Percentiles rank a stretch among this genome's conserved stretches.
These are phyloP conservation scores for Rhaphigaster nebulosa DNA, from an alignment of 2,888 invertebrate species.

Conservation along the genomic window DNA sequence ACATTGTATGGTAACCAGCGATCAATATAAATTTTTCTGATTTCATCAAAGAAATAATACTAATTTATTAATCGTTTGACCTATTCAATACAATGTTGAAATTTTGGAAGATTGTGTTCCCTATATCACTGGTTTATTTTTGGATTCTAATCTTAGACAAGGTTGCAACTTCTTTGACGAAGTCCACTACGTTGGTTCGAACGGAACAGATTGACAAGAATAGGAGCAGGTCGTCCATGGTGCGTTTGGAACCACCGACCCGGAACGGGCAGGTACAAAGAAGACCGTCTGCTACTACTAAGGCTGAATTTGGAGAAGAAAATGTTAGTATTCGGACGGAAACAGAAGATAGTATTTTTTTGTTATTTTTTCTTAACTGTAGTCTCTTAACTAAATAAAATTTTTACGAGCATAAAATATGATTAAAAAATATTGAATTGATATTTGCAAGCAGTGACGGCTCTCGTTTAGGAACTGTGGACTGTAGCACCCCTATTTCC, in stretches of 20 bases:
- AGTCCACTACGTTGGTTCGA: background rate
- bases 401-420: too few relatives aligned
- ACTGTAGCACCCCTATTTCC: too few relatives aligned
- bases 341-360: background rate
- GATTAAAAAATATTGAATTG: too few relatives aligned
- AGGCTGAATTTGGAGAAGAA: background rate
- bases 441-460: too few relatives aligned
- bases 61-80: too few relatives aligned
- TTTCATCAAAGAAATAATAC: too few relatives aligned
- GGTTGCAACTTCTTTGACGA: background rate
- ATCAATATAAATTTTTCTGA: too few relatives aligned
- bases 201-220: conserved; percentile 20
- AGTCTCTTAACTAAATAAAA: too few relatives aligned
- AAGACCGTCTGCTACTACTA: background rate
- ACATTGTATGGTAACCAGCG: too few relatives aligned
- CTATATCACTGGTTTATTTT: background rate
- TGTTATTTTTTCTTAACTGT: too few relatives aligned
- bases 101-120: background rate
- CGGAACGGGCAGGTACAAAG: background rate
- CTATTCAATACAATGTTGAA: too few relatives aligned
- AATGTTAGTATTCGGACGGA: background rate
- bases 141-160: background rate
- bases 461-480: too few relatives aligned
- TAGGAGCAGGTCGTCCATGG: conserved; percentile 8
- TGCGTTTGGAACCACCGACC: conserved; percentile 17